phyloP scores from a whole-genome alignment of 2,113 vertebrate species.

The Colius striatus region DNA sequence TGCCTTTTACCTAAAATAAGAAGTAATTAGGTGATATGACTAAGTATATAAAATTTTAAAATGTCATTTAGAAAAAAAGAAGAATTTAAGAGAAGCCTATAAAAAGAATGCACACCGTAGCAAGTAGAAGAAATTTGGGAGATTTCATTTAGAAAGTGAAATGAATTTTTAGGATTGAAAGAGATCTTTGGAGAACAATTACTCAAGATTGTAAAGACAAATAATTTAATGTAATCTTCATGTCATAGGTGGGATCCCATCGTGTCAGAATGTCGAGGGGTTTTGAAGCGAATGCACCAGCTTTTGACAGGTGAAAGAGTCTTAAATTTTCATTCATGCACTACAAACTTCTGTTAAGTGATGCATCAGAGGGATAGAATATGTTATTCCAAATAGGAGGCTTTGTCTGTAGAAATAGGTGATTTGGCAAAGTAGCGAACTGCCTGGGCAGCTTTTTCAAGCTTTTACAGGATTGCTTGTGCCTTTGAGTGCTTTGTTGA shows the following conservation, averaged over 20 bases:
- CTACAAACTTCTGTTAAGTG: background rate
- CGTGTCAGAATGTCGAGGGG: conserved; percentile 97
- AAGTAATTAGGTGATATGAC: background rate
- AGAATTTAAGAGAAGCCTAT: background rate
- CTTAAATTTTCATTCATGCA: background rate
- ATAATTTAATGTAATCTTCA: background rate
- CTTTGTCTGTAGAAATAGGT: background rate
- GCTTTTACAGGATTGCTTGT: background rate
- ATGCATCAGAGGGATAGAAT: background rate
- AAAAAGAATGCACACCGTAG: background rate
- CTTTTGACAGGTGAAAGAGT: conserved; percentile 92
- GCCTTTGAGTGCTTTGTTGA: background rate
- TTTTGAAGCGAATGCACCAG: conserved; percentile 96
- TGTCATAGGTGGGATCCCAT: conserved; percentile 93
- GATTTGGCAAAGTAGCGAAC: background rate
- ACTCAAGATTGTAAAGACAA: background rate
- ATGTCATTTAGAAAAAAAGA: background rate
- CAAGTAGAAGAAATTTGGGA: background rate
- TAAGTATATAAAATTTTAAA: background rate
- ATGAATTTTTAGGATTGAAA: background rate
- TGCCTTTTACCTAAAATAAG: background rate
- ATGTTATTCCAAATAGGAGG: background rate
- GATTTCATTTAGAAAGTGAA: background rate
- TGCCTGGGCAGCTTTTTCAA: background rate
- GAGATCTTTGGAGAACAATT: background rate